Percentiles rank a stretch among this genome's conserved stretches.
Conservation (phyloP, 2,797 vertebrate species). For the Tadarida brasiliensis region DNA sequence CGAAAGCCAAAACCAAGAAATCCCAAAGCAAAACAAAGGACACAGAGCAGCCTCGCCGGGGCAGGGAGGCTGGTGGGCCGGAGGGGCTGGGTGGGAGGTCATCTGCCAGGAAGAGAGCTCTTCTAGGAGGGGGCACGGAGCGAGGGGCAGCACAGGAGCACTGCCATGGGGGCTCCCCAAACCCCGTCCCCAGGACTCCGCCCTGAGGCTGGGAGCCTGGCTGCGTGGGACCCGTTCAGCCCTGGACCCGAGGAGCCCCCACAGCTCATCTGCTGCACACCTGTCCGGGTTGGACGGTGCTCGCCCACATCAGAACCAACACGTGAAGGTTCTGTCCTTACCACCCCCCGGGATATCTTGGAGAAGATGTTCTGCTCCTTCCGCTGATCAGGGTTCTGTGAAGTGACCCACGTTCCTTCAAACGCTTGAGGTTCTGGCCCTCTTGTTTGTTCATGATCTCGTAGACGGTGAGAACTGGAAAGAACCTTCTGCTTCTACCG, state of each 20-base stretch:
- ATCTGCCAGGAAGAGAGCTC: neutral
- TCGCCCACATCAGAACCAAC: neutral
- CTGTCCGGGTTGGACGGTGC: neutral
- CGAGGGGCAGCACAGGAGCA: neutral
- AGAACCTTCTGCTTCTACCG: neutral
- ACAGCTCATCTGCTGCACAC: neutral
- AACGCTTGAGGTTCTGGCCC: neutral
- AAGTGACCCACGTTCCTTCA: neutral
- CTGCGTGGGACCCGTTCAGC: neutral
- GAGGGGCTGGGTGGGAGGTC: neutral
- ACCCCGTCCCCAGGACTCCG: neutral
- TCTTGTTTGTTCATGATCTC: neutral
- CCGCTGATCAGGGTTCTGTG: neutral
- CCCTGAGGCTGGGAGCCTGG: neutral
- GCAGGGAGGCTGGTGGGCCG: neutral
- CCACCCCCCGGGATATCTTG: too few relatives aligned
- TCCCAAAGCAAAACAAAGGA: neutral
- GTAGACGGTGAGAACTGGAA: neutral
- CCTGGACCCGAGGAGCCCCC: neutral
- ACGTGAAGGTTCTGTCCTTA: neutral
- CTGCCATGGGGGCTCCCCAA: rapidly evolving
- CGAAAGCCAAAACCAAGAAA: constrained; percentile 15
- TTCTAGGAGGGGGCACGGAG: neutral
- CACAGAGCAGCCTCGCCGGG: neutral
- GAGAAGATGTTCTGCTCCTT: neutral